Evolutionary conservation across 2,888 invertebrate species (phyloP).

Genomic region (Folsomia candida): DNA sequence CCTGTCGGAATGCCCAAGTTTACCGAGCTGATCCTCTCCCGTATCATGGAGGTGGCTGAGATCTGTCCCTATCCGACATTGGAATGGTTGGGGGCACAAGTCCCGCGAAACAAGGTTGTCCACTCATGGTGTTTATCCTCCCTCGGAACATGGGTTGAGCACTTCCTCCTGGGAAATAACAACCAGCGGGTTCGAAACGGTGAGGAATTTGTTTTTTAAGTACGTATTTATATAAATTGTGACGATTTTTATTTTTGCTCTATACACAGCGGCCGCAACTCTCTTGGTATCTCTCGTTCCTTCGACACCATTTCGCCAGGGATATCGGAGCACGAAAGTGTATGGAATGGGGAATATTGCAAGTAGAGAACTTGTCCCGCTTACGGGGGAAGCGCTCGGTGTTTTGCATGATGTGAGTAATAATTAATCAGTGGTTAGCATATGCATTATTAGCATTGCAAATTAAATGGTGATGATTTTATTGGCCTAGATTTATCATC

Average conservation of each 20-base stretch:
- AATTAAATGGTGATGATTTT: too few species aligned
- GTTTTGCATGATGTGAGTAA: constrained; percentile 64
- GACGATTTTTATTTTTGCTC: not conserved
- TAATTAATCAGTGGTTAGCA: not conserved
- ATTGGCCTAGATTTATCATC: constrained; percentile 48
- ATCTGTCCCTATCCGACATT: constrained; percentile 87
- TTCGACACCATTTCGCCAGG: constrained; percentile 83
- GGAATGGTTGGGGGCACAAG: constrained; percentile 84
- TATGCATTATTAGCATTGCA: not conserved
- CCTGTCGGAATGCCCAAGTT: constrained; percentile 83
- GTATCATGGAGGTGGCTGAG: constrained; percentile 79
- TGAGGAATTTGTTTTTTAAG: constrained; percentile 53
- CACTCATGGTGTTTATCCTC: constrained; percentile 89
- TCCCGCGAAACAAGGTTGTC: constrained; percentile 80
- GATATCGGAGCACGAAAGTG: constrained; percentile 64
- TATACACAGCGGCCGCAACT: constrained; percentile 76
- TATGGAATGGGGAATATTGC: constrained; percentile 39
- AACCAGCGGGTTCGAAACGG: constrained; percentile 82
- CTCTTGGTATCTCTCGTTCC: constrained; percentile 87
- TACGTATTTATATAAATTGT: not conserved
- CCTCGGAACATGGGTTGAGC: constrained; percentile 88
- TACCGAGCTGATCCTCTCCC: constrained; percentile 80
- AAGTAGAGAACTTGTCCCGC: constrained; percentile 50
- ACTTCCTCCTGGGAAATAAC: constrained; percentile 77
- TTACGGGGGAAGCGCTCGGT: constrained; percentile 62